Conservation (phyloP, 2,797 vertebrate genomes). For the Megaceryle alcyon region DNA sequence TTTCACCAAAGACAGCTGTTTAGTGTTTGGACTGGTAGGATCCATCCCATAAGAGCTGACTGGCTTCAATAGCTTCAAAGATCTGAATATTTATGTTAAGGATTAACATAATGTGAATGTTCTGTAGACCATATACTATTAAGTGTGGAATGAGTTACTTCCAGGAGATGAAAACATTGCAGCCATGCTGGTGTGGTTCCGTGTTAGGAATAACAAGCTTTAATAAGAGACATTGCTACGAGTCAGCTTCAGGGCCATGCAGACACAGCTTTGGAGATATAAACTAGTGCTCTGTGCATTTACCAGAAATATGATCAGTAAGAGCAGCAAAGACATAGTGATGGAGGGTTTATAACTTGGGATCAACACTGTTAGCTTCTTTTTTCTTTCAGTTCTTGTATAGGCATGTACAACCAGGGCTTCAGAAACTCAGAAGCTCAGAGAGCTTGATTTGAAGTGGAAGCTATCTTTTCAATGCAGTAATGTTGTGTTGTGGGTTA, state of each 20-base stretch:
- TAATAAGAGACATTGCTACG: neutral
- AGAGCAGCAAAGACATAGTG: neutral
- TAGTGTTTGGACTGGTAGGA: neutral
- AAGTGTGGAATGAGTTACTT: neutral
- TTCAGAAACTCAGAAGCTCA: no score
- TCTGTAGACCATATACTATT: no score
- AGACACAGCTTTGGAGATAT: neutral
- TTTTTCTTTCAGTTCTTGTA: no score
- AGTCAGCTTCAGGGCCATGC: neutral
- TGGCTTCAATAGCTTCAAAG: neutral
- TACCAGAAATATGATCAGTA: neutral
- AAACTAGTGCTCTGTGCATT: neutral
- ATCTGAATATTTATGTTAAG: no score
- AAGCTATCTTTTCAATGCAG: no score
- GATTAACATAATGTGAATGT: no score
- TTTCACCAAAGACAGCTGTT: neutral
- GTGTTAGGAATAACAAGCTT: neutral
- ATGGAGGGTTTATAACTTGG: neutral
- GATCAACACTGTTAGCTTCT: no score
- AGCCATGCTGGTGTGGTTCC: neutral
- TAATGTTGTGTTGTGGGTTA: no score
- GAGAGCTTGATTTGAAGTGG: no score
- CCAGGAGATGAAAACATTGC: neutral
- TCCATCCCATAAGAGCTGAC: neutral
- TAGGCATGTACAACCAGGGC: no score